Base-by-base conservation (phyloP, 2,797 vertebrate genomes). In the Microhierax caerulescens region DNA sequence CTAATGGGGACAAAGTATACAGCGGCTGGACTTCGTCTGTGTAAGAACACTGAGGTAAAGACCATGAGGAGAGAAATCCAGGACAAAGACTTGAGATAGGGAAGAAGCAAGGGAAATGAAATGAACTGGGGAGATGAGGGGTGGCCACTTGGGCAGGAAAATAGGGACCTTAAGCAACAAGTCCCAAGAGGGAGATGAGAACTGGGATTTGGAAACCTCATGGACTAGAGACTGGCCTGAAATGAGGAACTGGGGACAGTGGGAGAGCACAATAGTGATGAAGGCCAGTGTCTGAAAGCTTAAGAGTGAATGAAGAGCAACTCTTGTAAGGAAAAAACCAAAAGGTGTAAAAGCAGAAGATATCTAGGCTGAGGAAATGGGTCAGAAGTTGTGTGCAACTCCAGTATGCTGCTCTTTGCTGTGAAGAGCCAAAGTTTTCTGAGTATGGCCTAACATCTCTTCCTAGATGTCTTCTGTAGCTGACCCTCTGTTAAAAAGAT, bases 41-140 rank as follows among this genome's bases (percentile, higher is more conserved):
- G 2, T 32, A 37, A 70, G 36, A 85, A 22, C 53, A 50, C n/a
- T 63, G 39, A 79, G 39, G 54, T 12, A 80, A 68, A 53, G 10
- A 6, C 21, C 16, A 30, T 25, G 17, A 76, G 19, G 23, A 82
- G 13, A 69, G 27, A 67, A 63, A 2, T 41, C 41, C 7, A 24
- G 57, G 61, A n/a, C 9, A 56, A 70, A 78, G 27, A 70, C 22
- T 9, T 39, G 27, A 93, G 43, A 21, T 12, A 19, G 1, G 5
- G 16, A 28, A 84, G 13, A 54, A 53, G 11, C 30, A 81, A n/a
- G 4, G 24, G 30, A 79, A 65, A 25, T 61, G 2, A 79, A n/a
- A 6, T 54, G 10, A 57, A 0, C 9, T 85, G 51, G 10, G 19
- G 10, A 53, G 11, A 20, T 53, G 8, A 30, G 6, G 12, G 19